A percentile compares a stretch with the other conserved stretches of the same genome.
Conservation (phyloP, 1,140 invertebrate species). For the Eurosta solidaginis region DNA sequence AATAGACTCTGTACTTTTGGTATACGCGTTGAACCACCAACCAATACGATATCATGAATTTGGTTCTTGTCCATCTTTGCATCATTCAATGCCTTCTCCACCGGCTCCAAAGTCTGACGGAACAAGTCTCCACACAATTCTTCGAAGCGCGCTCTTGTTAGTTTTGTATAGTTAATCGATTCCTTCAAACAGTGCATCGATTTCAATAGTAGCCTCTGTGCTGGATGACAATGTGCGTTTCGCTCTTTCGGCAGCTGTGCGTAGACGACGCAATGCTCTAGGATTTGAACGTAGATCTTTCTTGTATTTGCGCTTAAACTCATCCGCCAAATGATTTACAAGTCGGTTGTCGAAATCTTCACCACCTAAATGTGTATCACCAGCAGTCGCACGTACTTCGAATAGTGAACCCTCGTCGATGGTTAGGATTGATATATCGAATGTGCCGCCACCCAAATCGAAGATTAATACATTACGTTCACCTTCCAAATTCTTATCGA, state of each 20-base stretch:
- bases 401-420: slow-evolving; percentile 73
- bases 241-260: slow-evolving; percentile 75
- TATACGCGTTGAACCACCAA: slow-evolving; percentile 69
- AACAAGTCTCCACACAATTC: slow-evolving; percentile 84
- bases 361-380: slow-evolving; percentile 63
- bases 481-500: slow-evolving; percentile 62
- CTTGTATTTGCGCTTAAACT: slow-evolving; percentile 83
- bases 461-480: slow-evolving; percentile 10
- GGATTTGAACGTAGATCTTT: slow-evolving; percentile 77
- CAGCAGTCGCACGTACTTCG: slow-evolving; percentile 78
- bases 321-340: slow-evolving; percentile 74
- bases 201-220: slow-evolving; percentile 72
- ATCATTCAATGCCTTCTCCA: slow-evolving; percentile 75
- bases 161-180: slow-evolving; percentile 83
- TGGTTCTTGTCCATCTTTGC: slow-evolving; percentile 73
- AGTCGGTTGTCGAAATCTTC: slow-evolving; percentile 77
- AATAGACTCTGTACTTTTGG: slow-evolving; percentile 69
- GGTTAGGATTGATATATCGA: not conserved
- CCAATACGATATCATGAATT: slow-evolving; percentile 69
- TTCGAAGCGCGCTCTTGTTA: slow-evolving; percentile 82
- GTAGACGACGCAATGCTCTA: slow-evolving; percentile 74
- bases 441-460: slow-evolving; percentile 9
- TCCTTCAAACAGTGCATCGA: slow-evolving; percentile 73
- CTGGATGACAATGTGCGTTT: slow-evolving; percentile 70
- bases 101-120: slow-evolving; percentile 69